Base-by-base conservation (phyloP, 2,888 invertebrate genomes). In the Empis livida region DNA sequence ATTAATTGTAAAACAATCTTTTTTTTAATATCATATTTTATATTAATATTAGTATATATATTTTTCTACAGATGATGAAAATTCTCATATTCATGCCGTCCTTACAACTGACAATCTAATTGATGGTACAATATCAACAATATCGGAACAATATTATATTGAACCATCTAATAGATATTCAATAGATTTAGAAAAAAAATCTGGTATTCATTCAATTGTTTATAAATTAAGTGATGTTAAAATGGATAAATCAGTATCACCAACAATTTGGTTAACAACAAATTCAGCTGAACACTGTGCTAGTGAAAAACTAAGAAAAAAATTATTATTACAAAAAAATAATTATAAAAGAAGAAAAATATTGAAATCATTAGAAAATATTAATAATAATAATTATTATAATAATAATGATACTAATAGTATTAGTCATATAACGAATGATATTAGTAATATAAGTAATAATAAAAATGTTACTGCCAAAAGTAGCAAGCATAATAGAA, bases 91-190 rank as follows among this genome's bases (percentile, higher is more conserved):
- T 46, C 84, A 88, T 62, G 94, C 93, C 38, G 73, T 93, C 59
- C 78, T 94, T 58, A 91, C 91, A 51, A 76, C 78, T 49, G 85
- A 90, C 51, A 93, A 93, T 48, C 75, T 90, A 49, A 88, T 94
- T 68, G 93, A 94, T 64, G 94, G 93, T 46, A 85, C 85, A 47
- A 83, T 94, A 61, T 77, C 79, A 67, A 85, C 88, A 45, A 72
- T 74, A 48, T 73, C 78, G 45, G 87, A 87, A 60, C 85, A 89
- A 59, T 89, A 81, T 70, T 90, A 88, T 68, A 77, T 93, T 56
- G 92, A 93, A 67, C 59, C 67, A 53, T 61, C 67, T 52, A 59
- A 63, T 51, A 57, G 67, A 59, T 62, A 71, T 64, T 61, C 72
- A 59, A 72, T 76, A 56, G 70, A 73, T 53, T 70, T 75, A 57